Evolutionary conservation across 2,797 vertebrate species (phyloP).

Genomic region (Pteronotus mesoamericanus): DNA sequence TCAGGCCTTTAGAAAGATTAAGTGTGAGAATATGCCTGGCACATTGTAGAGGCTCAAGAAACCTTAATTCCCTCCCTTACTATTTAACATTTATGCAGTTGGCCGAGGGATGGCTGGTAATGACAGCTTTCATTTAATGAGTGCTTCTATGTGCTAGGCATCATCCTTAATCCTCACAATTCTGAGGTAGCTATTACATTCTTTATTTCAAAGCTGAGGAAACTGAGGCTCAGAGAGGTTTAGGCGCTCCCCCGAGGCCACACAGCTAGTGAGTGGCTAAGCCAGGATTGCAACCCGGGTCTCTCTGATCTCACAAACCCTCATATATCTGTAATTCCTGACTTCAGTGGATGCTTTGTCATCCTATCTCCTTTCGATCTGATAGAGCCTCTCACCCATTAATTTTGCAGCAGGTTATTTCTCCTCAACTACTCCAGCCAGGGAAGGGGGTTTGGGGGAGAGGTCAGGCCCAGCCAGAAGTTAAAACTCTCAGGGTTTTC

Average conservation of each 20-base stretch:
- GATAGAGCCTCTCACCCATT: neutral
- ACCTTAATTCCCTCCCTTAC: neutral
- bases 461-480: neutral
- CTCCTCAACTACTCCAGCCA: neutral
- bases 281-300: neutral
- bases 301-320: neutral
- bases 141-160: neutral
- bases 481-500: slow-evolving; percentile 44
- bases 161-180: neutral
- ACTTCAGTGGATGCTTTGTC: neutral
- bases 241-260: slow-evolving; percentile 11
- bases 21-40: neutral
- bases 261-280: neutral
- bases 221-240: slow-evolving; percentile 36
- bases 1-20: neutral
- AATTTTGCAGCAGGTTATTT: neutral
- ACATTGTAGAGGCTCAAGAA: neutral
- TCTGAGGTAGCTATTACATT: slow-evolving; percentile 32
- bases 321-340: neutral
- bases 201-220: slow-evolving; percentile 47
- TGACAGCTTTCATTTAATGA: neutral
- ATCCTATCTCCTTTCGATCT: neutral
- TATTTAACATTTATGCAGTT: neutral
- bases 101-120: neutral
- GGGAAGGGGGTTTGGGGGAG: neutral